Percentiles rank a stretch among this genome's conserved stretches.
phyloP scores from a whole-genome alignment of 2,888 invertebrate species.

The Macaria liturata region DNA sequence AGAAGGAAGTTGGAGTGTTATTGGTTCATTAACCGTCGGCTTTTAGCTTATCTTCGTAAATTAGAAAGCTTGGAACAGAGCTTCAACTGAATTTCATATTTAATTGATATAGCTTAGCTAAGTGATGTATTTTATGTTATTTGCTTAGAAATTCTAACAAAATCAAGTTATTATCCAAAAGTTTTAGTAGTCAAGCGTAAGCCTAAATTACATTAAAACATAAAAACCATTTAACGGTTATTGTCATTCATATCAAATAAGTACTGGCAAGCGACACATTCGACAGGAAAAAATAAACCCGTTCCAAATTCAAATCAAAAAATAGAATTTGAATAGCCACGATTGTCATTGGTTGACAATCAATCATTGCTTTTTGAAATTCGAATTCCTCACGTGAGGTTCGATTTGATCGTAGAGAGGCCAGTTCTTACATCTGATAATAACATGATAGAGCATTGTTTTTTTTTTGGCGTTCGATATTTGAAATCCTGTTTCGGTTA shows the following conservation, averaged over 20 bases:
- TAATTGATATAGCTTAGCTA: too few relatives aligned
- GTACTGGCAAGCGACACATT: slow-evolving; percentile 56
- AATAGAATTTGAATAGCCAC: slow-evolving; percentile 74
- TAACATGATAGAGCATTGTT: slow-evolving; percentile 42
- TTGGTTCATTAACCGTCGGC: too few relatives aligned
- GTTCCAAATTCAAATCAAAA: slow-evolving; percentile 76
- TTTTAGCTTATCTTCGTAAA: too few relatives aligned
- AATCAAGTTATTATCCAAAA: too few relatives aligned
- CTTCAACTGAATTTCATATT: too few relatives aligned
- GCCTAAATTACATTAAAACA: too few relatives aligned
- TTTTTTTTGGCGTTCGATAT: slow-evolving; percentile 39
- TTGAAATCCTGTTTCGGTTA: slow-evolving; percentile 41
- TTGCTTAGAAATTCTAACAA: too few relatives aligned
- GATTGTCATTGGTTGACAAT: slow-evolving; percentile 81
- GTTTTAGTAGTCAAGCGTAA: too few relatives aligned
- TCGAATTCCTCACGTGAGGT: slow-evolving; percentile 65
- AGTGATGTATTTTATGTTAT: too few relatives aligned
- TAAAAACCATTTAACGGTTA: slow-evolving; percentile 36
- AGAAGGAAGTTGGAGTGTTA: slow-evolving; percentile 19
- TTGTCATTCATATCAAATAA: slow-evolving; percentile 60
- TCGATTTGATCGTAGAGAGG: slow-evolving; percentile 67
- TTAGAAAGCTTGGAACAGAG: too few relatives aligned
- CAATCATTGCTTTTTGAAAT: slow-evolving; percentile 80
- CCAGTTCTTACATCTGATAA: slow-evolving; percentile 51
- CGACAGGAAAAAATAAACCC: slow-evolving; percentile 72